Evolutionary conservation across 2,113 vertebrate species (phyloP).

Genomic region (Baryphthengus martii): DNA sequence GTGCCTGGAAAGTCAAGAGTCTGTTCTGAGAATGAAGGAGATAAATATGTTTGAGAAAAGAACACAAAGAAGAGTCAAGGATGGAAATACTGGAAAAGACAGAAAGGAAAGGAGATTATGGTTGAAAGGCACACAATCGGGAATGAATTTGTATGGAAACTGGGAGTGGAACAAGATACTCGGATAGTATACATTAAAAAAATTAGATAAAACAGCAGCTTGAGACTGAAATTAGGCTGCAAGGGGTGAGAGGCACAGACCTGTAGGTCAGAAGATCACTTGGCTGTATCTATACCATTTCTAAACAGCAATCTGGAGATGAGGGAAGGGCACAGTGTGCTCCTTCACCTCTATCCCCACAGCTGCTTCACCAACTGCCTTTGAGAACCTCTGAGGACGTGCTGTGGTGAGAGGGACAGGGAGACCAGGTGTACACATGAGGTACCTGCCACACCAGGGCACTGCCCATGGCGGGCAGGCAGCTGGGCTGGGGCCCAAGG

Average conservation of each 20-base stretch:
- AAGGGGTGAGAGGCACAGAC: neutral
- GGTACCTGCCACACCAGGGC: too few species aligned
- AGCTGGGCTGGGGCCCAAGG: neutral
- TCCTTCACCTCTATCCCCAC: neutral
- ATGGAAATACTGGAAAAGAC: neutral
- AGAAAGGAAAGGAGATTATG: neutral
- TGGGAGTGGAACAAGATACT: neutral
- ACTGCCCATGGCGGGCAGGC: neutral
- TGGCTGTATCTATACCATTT: neutral
- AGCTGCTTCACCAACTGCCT: neutral
- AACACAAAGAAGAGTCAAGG: neutral
- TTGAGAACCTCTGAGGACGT: neutral
- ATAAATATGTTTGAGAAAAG: neutral
- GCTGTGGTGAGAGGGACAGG: neutral
- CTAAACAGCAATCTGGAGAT: neutral
- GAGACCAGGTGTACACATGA: fast-evolving
- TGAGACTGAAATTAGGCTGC: neutral
- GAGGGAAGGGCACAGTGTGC: neutral
- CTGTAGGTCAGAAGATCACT: neutral
- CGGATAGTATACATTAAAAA: neutral
- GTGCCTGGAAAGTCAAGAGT: neutral
- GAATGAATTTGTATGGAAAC: neutral
- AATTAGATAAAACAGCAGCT: neutral
- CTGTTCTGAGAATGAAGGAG: neutral
- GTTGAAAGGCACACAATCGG: neutral